Evolutionary conservation across 2,888 invertebrate species (phyloP).

Genomic region (Callinectes sapidus): DNA sequence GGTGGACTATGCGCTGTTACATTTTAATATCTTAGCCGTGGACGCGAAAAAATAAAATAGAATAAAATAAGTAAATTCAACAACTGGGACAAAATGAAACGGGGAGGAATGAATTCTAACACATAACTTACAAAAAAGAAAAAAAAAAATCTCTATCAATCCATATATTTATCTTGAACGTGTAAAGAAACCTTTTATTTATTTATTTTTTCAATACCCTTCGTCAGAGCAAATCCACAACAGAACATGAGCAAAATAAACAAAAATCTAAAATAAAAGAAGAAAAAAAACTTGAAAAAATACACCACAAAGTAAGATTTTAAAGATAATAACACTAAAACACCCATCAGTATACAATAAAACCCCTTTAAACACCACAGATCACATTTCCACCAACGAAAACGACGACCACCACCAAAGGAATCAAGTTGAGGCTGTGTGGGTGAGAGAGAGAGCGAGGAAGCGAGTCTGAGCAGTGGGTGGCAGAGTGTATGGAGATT

Average conservation of each 20-base stretch:
- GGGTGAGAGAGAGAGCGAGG: background rate
- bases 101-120: background rate
- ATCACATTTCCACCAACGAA: too few relatives aligned
- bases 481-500: background rate
- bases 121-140: background rate
- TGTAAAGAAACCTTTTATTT: too few relatives aligned
- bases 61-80: background rate
- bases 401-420: background rate
- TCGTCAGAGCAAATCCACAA: too few relatives aligned
- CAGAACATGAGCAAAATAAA: too few relatives aligned
- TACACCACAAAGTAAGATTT: too few relatives aligned
- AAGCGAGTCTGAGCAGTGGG: background rate
- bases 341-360: too few relatives aligned
- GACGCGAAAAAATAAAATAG: background rate
- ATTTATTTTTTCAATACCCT: too few relatives aligned
- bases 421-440: background rate
- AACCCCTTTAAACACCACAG: too few relatives aligned
- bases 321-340: too few relatives aligned
- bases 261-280: too few relatives aligned
- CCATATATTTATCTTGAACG: too few relatives aligned
- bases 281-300: too few relatives aligned
- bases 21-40: background rate
- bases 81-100: background rate
- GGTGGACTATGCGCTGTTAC: background rate
- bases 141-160: background rate